phyloP scores from a whole-genome alignment of 2,888 invertebrate species.

The Machimus rusticus region DNA sequence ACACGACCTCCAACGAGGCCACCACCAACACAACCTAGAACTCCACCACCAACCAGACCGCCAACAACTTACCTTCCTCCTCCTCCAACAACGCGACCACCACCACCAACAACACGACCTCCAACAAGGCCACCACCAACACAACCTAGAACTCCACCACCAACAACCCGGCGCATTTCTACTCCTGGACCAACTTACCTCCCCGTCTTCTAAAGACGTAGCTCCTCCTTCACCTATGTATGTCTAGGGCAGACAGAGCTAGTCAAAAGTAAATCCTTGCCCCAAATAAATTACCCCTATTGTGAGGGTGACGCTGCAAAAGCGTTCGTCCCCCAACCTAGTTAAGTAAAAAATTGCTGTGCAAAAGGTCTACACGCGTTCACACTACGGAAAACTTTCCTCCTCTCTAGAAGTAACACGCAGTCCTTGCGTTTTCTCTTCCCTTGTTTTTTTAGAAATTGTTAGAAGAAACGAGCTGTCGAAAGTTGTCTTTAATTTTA shows the following conservation, averaged over 20 bases:
- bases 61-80: conserved; percentile 32
- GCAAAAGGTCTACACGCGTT: background rate
- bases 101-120: background rate
- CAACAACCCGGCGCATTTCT: background rate
- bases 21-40: conserved; percentile 50
- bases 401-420: background rate
- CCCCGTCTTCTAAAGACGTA: conserved; percentile 7
- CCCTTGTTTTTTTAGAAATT: background rate
- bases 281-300: conserved; percentile 1
- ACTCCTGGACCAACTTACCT: conserved; percentile 33
- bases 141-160: background rate
- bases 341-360: conserved; percentile 4
- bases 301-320: background rate
- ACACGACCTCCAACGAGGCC: conserved; percentile 43
- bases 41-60: conserved; percentile 44
- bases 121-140: conserved; percentile 2
- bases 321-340: background rate
- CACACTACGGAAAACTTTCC: background rate
- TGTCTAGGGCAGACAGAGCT: conserved; percentile 7
- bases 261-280: conserved; percentile 27
- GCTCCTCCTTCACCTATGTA: background rate
- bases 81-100: conserved; percentile 9
- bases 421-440: background rate
- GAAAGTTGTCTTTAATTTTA: conserved; percentile 22
- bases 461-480: background rate